These are phyloP conservation scores for Peribatodes rhomboidaria DNA, from an alignment of 2,888 invertebrate species.

Conservation along the genomic window DNA sequence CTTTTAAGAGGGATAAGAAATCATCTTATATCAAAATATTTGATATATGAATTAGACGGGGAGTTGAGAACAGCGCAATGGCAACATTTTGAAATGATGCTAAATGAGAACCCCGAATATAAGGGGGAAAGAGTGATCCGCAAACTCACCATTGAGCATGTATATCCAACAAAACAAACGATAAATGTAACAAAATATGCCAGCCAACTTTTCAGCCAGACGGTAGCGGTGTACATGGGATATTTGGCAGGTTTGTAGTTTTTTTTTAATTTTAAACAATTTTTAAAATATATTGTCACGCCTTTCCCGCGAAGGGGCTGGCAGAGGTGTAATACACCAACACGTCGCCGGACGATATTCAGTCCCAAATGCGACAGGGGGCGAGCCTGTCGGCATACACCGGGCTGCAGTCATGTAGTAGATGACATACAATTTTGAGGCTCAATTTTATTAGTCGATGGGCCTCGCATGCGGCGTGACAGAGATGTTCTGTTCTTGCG, in stretches of 20 bases:
- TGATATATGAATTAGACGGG: neutral
- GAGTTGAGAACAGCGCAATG: neutral
- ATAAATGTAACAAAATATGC: conserved; percentile 4
- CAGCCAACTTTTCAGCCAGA: conserved; percentile 7
- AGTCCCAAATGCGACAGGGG: too few species aligned
- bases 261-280: too few species aligned
- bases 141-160: conserved; percentile 2
- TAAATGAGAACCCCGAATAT: conserved; percentile 2
- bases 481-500: too few species aligned
- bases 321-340: too few species aligned
- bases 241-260: conserved; percentile 13
- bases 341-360: too few species aligned
- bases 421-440: too few species aligned
- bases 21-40: conserved; percentile 6
- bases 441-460: too few species aligned
- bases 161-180: neutral
- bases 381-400: too few species aligned
- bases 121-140: neutral
- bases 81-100: conserved; percentile 10
- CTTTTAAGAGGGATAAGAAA: conserved; percentile 9
- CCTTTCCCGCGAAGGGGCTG: too few species aligned
- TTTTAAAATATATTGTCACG: too few species aligned
- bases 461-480: too few species aligned
- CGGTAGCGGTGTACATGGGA: conserved; percentile 1
- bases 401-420: too few species aligned